Conservation (phyloP, 2,888 invertebrate genomes). For the Chrysolina haemoptera region DNA sequence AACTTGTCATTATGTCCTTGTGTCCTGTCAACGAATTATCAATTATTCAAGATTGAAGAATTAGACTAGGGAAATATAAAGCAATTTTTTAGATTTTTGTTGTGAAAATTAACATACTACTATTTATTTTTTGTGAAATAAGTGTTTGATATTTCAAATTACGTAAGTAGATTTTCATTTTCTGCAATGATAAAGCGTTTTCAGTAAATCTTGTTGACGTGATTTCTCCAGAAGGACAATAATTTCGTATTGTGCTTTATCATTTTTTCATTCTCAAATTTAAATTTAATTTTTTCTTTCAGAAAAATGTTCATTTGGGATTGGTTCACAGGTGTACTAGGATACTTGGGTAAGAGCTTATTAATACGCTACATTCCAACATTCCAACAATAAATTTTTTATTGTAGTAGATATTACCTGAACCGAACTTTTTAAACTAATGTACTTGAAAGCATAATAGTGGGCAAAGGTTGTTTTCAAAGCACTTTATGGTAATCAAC, state of each 20-base stretch:
- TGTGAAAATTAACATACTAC: background rate
- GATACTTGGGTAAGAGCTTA: conserved; percentile 86
- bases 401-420: too few species aligned
- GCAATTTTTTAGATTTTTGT: background rate
- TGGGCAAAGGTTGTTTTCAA: too few species aligned
- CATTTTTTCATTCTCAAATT: conserved; percentile 45
- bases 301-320: conserved; percentile 92
- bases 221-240: background rate
- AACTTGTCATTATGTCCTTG: background rate
- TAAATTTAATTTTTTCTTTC: conserved; percentile 29
- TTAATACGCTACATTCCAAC: too few species aligned
- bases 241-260: too few species aligned
- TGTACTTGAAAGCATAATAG: too few species aligned
- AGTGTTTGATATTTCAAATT: background rate
- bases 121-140: background rate
- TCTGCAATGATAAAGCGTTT: conserved; percentile 1
- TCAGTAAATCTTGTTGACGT: background rate
- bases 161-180: background rate
- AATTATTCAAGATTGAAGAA: background rate
- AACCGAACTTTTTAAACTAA: too few species aligned
- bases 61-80: background rate
- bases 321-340: conserved; percentile 95
- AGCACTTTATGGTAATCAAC: too few species aligned
- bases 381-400: too few species aligned
- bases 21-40: background rate